These are phyloP conservation scores for Torymus tubicola DNA, from an alignment of 2,888 invertebrate species.

Conservation along the genomic window DNA sequence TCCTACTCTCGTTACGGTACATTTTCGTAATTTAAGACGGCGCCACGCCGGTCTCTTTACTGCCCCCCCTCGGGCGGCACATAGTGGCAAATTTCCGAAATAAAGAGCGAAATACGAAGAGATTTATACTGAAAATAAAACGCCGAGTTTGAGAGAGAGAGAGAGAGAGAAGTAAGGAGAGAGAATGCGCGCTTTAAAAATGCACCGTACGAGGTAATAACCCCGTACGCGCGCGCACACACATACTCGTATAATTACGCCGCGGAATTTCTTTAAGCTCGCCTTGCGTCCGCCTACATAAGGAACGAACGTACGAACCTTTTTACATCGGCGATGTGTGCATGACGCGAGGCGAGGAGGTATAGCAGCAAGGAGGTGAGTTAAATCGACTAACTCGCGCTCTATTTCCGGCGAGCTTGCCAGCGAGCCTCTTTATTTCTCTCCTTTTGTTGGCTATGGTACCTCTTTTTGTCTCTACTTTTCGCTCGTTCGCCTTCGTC, in stretches of 20 bases:
- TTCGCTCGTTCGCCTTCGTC: no score
- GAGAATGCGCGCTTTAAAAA: conserved; percentile 25
- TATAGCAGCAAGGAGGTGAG: background rate
- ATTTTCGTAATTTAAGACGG: conserved; percentile 10
- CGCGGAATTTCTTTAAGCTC: conserved; percentile 13
- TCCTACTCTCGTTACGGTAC: background rate
- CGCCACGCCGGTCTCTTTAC: background rate
- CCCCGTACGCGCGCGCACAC: no score
- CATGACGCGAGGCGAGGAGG: background rate
- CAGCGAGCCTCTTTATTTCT: no score
- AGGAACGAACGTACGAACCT: background rate
- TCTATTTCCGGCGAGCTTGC: conserved; percentile 4
- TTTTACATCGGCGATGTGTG: background rate
- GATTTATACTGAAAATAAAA: conserved; percentile 34
- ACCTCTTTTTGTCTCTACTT: no score
- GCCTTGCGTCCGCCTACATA: background rate
- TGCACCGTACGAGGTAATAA: conserved; percentile 28
- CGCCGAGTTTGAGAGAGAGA: no score
- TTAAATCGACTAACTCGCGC: conserved; percentile 20
- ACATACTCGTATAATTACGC: conserved; percentile 33
- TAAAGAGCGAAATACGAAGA: background rate
- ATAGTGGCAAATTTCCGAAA: background rate
- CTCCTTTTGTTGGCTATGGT: no score
- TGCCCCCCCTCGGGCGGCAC: background rate
- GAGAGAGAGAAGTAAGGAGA: background rate